Percentiles rank a stretch among this genome's conserved stretches.
Evolutionary conservation across 1,140 invertebrate species (phyloP).

Genomic region (Lordiphosa collinella): DNA sequence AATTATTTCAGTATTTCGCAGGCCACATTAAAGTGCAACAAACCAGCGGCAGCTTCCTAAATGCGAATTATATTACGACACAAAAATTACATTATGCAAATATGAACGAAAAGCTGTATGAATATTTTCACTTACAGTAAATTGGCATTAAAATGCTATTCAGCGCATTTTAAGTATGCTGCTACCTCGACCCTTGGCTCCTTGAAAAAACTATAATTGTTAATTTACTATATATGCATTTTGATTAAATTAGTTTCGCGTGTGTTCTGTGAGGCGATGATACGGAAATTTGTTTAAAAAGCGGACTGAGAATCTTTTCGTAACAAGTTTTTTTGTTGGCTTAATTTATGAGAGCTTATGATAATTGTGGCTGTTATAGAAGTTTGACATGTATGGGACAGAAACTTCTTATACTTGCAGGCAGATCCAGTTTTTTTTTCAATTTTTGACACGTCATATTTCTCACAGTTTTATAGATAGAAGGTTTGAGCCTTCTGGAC

Average conservation of each 20-base stretch:
- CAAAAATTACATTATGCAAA: slow-evolving; percentile 35
- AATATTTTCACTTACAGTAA: slow-evolving; percentile 34
- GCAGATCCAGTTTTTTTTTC: too few relatives aligned
- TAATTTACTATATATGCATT: slow-evolving; percentile 36
- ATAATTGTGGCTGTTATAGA: too few relatives aligned
- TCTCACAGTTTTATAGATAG: too few relatives aligned
- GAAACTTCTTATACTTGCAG: too few relatives aligned
- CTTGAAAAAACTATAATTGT: slow-evolving; percentile 28
- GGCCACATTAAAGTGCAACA: neutral
- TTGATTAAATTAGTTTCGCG: slow-evolving; percentile 36
- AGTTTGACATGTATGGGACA: too few relatives aligned
- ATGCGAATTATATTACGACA: slow-evolving; percentile 40
- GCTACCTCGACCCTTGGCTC: neutral
- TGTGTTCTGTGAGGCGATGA: neutral
- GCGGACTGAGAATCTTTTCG: too few relatives aligned
- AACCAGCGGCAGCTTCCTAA: slow-evolving; percentile 21
- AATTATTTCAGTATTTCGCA: too few relatives aligned
- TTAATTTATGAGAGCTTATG: too few relatives aligned
- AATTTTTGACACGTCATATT: too few relatives aligned
- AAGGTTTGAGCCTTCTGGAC: too few relatives aligned
- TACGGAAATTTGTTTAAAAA: too few relatives aligned
- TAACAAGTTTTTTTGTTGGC: too few relatives aligned
- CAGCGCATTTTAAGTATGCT: slow-evolving; percentile 4
- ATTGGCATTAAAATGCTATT: slow-evolving; percentile 40
- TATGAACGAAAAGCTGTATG: neutral